Percentiles rank a stretch among this genome's conserved stretches.
Evolutionary conservation across 2,797 vertebrate genomes (phyloP).

Genomic region (Ambastaia sidthimunki): DNA sequence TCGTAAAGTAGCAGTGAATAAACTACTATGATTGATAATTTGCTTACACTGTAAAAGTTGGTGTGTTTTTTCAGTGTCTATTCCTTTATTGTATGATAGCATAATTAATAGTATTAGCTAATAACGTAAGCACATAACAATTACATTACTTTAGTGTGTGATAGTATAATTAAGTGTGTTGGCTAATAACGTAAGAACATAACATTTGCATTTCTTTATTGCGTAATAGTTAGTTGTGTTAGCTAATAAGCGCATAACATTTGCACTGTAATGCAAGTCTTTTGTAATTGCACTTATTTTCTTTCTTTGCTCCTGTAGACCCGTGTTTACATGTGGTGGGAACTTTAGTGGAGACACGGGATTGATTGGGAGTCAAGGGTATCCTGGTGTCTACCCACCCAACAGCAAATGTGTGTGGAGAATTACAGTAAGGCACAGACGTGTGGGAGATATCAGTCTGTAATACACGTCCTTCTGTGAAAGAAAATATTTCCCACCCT

Average conservation of each 20-base stretch:
- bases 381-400: constrained; percentile 85
- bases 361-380: constrained; percentile 86
- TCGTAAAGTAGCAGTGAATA: background rate
- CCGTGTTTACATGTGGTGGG: constrained; percentile 82
- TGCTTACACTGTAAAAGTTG: background rate
- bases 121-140: too few species aligned
- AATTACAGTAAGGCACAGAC: constrained; percentile 83
- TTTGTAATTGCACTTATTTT: background rate
- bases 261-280: background rate
- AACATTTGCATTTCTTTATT: background rate
- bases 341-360: constrained; percentile 82
- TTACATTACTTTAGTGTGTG: too few species aligned
- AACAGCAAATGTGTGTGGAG: constrained; percentile 90
- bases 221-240: too few species aligned
- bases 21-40: background rate
- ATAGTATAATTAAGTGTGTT: too few species aligned
- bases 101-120: too few species aligned
- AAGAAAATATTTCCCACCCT: background rate
- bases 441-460: background rate
- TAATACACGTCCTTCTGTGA: background rate
- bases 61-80: background rate
- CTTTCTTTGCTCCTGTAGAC: constrained; percentile 67
- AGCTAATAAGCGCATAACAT: background rate
- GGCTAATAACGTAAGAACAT: too few species aligned
- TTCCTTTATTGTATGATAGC: too few species aligned